phyloP scores from a whole-genome alignment of 2,888 invertebrate genomes.

The Ennomos fuscantarius region DNA sequence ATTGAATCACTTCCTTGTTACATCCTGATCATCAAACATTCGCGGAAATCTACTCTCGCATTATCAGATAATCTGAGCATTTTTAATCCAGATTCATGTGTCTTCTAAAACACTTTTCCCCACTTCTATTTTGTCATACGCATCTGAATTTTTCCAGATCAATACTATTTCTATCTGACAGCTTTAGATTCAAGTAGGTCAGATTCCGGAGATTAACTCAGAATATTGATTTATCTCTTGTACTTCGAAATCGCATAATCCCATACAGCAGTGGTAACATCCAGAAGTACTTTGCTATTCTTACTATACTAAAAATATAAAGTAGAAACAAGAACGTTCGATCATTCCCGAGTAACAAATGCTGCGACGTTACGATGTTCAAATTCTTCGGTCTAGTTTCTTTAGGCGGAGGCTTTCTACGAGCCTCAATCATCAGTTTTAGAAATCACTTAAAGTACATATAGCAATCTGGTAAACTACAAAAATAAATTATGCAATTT shows the following conservation, averaged over 20 bases:
- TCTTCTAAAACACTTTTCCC: constrained; percentile 3
- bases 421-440: too few species aligned
- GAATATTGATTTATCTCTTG: constrained; percentile 10
- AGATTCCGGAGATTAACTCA: constrained; percentile 7
- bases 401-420: too few species aligned
- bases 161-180: constrained; percentile 6
- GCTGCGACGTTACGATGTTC: too few species aligned
- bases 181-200: constrained; percentile 12
- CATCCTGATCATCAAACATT: constrained; percentile 23
- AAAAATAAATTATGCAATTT: too few species aligned
- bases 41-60: not conserved
- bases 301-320: too few species aligned
- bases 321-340: too few species aligned
- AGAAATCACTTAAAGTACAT: too few species aligned
- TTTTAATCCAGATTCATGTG: not conserved
- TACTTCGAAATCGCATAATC: constrained; percentile 8
- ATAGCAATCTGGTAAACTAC: too few species aligned
- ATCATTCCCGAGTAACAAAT: too few species aligned
- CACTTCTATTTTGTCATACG: constrained; percentile 10
- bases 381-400: too few species aligned
- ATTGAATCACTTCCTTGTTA: constrained; percentile 51
- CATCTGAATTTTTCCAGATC: constrained; percentile 14
- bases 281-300: too few species aligned
- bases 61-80: not conserved
- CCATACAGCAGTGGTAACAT: too few species aligned